These are phyloP conservation scores for Nomada fabriciana DNA, from an alignment of 2,888 invertebrate species.

Conservation along the genomic window DNA sequence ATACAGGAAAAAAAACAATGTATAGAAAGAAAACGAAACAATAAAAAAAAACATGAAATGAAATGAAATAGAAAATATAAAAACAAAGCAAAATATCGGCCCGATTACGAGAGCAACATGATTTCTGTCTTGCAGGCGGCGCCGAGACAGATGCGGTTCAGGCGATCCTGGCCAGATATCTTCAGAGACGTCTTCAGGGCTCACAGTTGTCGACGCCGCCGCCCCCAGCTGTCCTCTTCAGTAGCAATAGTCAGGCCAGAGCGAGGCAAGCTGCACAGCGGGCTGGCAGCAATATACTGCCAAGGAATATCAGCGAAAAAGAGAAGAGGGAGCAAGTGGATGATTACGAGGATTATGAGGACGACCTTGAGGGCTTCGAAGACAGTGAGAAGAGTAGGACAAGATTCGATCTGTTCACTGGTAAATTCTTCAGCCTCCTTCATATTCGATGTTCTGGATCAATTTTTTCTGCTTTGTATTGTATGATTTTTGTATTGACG, in stretches of 20 bases:
- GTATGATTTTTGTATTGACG: background rate
- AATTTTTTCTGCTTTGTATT: background rate
- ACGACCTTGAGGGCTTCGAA: constrained; percentile 78
- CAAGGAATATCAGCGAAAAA: constrained; percentile 63
- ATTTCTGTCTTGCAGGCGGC: constrained; percentile 77
- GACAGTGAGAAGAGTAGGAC: constrained; percentile 79
- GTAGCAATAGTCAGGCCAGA: constrained; percentile 70
- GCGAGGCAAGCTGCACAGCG: constrained; percentile 68
- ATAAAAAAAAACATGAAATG: constrained; percentile 6
- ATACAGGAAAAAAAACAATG: background rate
- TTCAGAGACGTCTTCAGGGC: constrained; percentile 78
- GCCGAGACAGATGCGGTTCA: constrained; percentile 79
- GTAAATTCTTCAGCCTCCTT: constrained; percentile 56
- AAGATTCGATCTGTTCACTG: constrained; percentile 77
- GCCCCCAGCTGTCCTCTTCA: constrained; percentile 78
- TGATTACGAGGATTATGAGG: constrained; percentile 79
- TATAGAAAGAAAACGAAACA: background rate
- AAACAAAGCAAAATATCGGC: constrained; percentile 66
- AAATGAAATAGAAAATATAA: constrained; percentile 32
- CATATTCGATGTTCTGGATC: constrained; percentile 22
- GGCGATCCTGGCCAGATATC: constrained; percentile 77
- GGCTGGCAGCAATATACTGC: constrained; percentile 46
- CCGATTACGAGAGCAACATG: constrained; percentile 72
- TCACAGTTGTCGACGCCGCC: constrained; percentile 77
- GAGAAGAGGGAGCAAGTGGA: constrained; percentile 68